Base-by-base conservation (phyloP, 2,797 vertebrate species). In the Sibirionetta formosa region DNA sequence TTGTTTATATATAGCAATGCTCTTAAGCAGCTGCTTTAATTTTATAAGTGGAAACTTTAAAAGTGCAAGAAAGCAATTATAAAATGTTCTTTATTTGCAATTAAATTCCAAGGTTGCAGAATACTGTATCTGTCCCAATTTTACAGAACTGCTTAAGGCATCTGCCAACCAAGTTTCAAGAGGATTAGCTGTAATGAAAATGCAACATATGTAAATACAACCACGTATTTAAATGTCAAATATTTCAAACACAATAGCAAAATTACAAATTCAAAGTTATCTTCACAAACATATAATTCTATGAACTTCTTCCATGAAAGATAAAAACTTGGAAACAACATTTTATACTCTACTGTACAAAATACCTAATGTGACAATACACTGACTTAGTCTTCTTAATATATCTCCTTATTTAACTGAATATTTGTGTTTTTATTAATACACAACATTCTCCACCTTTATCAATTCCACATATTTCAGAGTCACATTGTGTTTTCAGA, bases 201-300 rank as follows among this genome's bases (percentile, higher is more conserved):
- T 96, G 96, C 96, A 96, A 95, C 89, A 94, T 96, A 97, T 96
- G 95, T 97, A 97, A 97, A 97, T 97, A 96, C 44, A 94, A 68
- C 29, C 83, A 88, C 1, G 0, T 95, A 95, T 71, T 94, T 95
- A 97, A 95, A 96, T 94, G 93, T 80, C 93, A 96, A 57, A 75
- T 96, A 93, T 94, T 90, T 92, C 81, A 88, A 93, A 88, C 88
- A 96, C 71, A 96, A 97, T 90, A 80, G 82, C 86, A 94, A 96
- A 95, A 95, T 85, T 85, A 95, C 20, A 69, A 91, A 90, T 88
- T 93, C 93, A 72, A 76, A 91, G 51, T 93, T 91, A 93, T 83
- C 73, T 93, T 94, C 85, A 56, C 65, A 66, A 94, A 91, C 27
- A 78, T 19, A 16, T 53, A 86, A 90, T 88, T 90, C 60, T 87